Evolutionary conservation across 1,140 invertebrate species (phyloP), one percentile per base, ranked within the genome.

Genomic region (Trachelipus rathkii): DNA sequence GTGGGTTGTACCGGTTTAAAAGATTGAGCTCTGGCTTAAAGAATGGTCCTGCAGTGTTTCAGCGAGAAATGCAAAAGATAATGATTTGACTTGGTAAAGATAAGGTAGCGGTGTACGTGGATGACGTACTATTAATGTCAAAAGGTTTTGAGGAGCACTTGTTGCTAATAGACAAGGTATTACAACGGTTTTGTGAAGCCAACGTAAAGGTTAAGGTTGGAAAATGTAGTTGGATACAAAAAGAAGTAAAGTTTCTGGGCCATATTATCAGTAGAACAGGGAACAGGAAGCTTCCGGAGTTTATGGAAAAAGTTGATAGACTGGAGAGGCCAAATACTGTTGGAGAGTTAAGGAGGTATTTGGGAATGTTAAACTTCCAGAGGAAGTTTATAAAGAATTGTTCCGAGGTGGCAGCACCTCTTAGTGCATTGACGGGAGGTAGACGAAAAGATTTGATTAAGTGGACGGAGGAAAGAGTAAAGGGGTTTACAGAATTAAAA

Each of bases 341-440:
- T 10, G 70, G 8, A 21, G 70, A 71, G 13, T 9, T 71, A 6
- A 43, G 10, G 1, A 8, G 46, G n/a, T 71, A 44, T 33, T 9
- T 24, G 5, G 70, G 70, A 0, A 44, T 71, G 19, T 33, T 71
- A 4, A 71, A 71, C 13, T 71, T 71, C 33, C 70, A 71, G 9
- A 10, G 70, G 1, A 71, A 71, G 8, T 24, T 23, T 71, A 0
- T 71, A 0, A 2, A 8, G 13, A 71, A 71, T 21, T 15, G 69
- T 43, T 71, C 69, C 43, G 13, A 71, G 1, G 21, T 66, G 21
- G 15, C 15, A 23, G 21, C 15, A 66, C 60, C 60, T 23, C 60
- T 66, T 23, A 24, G 23, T 21, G 23, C 23, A 8, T 13, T 71
- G 69, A 71, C 69, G 13, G 69, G 69, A 15, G 69, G 60, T 5